Percentiles rank a stretch among this genome's conserved stretches.
These are phyloP conservation scores for Crotalus viridis DNA, from an alignment of 2,113 vertebrate genomes.

Conservation along the genomic window DNA sequence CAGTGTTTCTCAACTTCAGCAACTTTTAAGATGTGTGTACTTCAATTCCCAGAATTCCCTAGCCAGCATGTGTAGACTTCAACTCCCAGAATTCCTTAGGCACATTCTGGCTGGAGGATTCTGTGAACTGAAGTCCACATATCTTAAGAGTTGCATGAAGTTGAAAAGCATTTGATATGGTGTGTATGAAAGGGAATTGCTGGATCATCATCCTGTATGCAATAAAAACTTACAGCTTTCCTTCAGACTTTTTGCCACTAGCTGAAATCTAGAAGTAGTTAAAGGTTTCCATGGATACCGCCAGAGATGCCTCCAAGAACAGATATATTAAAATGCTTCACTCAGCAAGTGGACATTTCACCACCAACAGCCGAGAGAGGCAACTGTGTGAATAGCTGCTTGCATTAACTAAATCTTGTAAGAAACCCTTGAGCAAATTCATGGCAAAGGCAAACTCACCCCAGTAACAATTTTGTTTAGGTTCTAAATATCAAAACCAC, in stretches of 20 bases:
- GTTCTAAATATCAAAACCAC: background rate
- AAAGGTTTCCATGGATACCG: rapidly evolving
- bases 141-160: background rate
- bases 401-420: background rate
- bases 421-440: background rate
- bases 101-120: background rate
- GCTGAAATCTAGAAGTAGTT: background rate
- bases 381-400: background rate
- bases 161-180: background rate
- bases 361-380: background rate
- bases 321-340: rapidly evolving
- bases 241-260: background rate
- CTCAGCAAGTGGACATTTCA: background rate
- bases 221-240: rapidly evolving
- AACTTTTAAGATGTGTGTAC: background rate
- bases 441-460: background rate
- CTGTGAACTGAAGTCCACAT: background rate
- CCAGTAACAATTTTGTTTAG: background rate
- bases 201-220: rapidly evolving
- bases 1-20: background rate
- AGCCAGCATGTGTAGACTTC: background rate
- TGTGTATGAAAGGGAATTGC: background rate
- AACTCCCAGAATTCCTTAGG: background rate
- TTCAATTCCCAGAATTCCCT: too few species aligned
- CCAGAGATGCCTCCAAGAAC: rapidly evolving